A percentile compares a stretch with the other conserved stretches of the same genome.
These are phyloP conservation scores for Alethe castanea DNA, from an alignment of 2,113 vertebrate species.

Conservation along the genomic window DNA sequence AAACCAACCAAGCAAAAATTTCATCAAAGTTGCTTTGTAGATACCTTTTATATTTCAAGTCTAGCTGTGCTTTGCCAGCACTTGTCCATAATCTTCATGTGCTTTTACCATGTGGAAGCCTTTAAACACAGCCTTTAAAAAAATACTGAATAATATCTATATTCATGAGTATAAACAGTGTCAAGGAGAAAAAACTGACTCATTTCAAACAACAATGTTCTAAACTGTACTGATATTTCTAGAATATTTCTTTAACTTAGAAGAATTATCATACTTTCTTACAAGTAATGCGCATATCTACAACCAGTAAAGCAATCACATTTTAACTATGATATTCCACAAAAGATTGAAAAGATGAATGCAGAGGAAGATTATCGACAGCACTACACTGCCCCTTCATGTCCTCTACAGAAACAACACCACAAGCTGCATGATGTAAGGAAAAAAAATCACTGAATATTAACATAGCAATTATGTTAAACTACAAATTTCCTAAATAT, in stretches of 20 bases:
- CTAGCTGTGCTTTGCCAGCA: neutral
- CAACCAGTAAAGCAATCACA: neutral
- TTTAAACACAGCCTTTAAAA: neutral
- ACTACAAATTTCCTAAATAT: neutral
- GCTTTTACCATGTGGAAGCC: neutral
- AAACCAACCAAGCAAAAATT: neutral
- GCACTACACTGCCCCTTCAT: constrained; percentile 74
- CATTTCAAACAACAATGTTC: neutral
- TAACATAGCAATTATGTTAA: neutral
- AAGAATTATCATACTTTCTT: neutral
- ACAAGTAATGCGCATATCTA: neutral
- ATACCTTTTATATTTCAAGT: neutral
- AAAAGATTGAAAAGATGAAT: neutral
- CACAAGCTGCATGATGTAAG: neutral
- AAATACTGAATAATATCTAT: neutral
- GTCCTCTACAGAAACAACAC: constrained; percentile 67
- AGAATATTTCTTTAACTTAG: neutral
- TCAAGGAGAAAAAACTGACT: neutral
- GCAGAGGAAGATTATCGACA: neutral
- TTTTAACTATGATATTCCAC: neutral
- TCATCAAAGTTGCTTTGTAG: neutral
- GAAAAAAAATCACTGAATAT: neutral
- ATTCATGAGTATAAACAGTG: neutral
- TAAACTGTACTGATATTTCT: neutral
- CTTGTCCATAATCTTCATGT: neutral